Evolutionary conservation across 2,113 vertebrate genomes (phyloP).

Genomic region (Xiphias gladius): DNA sequence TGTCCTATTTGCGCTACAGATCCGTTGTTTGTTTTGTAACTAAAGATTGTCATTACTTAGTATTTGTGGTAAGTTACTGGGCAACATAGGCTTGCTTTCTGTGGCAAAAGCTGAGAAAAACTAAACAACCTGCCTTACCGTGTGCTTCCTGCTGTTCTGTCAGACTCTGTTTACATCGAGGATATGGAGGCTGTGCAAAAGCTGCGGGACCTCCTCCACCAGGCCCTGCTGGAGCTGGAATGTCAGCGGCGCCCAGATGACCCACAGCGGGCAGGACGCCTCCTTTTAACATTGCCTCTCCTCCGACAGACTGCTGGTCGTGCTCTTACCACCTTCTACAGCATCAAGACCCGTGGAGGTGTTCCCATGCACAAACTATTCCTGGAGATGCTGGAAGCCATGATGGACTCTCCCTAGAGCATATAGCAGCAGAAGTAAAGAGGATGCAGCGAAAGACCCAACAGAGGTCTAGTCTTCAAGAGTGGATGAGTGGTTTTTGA

Average conservation of each 20-base stretch:
- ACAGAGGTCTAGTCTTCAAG: constrained; percentile 50
- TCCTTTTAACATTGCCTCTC: constrained; percentile 91
- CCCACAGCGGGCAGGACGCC: constrained; percentile 89
- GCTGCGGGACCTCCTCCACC: constrained; percentile 92
- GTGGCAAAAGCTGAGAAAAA: constrained; percentile 26
- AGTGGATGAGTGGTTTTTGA: constrained; percentile 54
- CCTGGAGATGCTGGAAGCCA: constrained; percentile 96
- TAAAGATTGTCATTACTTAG: constrained; percentile 16
- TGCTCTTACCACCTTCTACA: constrained; percentile 92
- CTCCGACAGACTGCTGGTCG: constrained; percentile 93
- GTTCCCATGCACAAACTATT: constrained; percentile 97
- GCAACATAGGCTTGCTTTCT: not conserved
- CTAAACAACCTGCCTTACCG: constrained; percentile 7
- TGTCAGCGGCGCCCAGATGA: constrained; percentile 86
- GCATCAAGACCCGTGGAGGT: constrained; percentile 92
- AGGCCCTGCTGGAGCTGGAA: constrained; percentile 91
- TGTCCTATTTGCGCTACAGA: constrained; percentile 37
- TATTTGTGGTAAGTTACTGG: not conserved
- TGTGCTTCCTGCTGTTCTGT: constrained; percentile 31
- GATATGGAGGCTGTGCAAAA: constrained; percentile 93
- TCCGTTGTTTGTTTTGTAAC: constrained; percentile 71
- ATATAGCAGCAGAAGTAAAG: not conserved
- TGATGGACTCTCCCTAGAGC: constrained; percentile 91
- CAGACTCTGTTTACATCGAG: constrained; percentile 95
- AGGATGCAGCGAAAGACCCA: constrained; percentile 6